Evolutionary conservation across 2,113 vertebrate genomes (phyloP).

Genomic region (Thryonomys swinderianus): DNA sequence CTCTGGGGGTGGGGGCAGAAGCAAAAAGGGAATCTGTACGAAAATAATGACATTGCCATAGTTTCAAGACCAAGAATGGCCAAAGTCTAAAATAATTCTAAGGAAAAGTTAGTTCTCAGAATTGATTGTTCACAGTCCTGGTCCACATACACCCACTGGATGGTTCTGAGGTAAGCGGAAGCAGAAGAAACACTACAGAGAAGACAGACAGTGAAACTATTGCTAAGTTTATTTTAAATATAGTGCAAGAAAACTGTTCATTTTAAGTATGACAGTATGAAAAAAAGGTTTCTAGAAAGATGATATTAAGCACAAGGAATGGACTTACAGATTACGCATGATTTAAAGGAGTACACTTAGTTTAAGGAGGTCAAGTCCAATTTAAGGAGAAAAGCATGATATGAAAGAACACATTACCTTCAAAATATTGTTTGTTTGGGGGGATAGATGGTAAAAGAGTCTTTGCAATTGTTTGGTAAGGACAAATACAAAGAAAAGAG

Average conservation of each 20-base stretch:
- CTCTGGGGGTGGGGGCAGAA: neutral
- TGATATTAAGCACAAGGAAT: neutral
- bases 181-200: neutral
- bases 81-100: neutral
- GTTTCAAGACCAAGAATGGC: neutral
- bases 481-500: neutral
- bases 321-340: neutral
- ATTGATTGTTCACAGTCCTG: neutral
- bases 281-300: neutral
- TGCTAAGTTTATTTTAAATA: constrained; percentile 17
- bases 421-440: neutral
- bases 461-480: neutral
- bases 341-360: neutral
- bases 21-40: neutral
- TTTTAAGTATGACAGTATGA: neutral
- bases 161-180: neutral
- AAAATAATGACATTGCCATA: neutral
- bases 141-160: neutral
- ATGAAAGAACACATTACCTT: neutral
- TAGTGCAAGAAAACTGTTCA: neutral
- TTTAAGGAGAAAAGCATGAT: neutral
- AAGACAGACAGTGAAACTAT: neutral
- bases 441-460: neutral
- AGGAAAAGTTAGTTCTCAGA: neutral
- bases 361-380: neutral